These are phyloP conservation scores for Danio jaintianensis DNA, from an alignment of 2,797 vertebrate species.

Conservation along the genomic window DNA sequence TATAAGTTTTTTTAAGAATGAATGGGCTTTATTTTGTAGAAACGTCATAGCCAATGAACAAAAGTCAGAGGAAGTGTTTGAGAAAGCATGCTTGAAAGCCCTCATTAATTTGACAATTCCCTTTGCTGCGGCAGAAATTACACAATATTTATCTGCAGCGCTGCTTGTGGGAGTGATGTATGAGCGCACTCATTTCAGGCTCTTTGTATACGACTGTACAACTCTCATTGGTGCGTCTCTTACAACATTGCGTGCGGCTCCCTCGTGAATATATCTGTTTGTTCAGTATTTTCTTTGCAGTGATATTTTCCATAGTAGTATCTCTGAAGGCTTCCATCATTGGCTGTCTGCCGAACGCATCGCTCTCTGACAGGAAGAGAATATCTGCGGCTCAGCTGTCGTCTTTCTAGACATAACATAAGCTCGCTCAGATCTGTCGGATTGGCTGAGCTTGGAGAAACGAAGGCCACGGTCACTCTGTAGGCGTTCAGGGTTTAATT, in stretches of 20 bases:
- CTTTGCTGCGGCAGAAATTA: background rate
- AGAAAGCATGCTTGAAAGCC: slow-evolving; percentile 3
- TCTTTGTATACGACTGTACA: slow-evolving; percentile 2
- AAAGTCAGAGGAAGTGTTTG: background rate
- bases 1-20: too few relatives aligned
- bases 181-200: background rate
- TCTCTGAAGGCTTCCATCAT: slow-evolving; percentile 40
- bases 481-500: slow-evolving; percentile 16
- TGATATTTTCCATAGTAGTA: slow-evolving; percentile 49
- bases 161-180: slow-evolving; percentile 3
- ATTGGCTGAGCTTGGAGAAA: slow-evolving; percentile 21
- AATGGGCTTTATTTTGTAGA: background rate
- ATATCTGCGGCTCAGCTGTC: slow-evolving; percentile 40
- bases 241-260: background rate
- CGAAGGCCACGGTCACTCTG: slow-evolving; percentile 1
- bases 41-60: background rate
- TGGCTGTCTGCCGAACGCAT: slow-evolving; percentile 40
- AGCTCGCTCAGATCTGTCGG: slow-evolving; percentile 18
- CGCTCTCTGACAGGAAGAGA: slow-evolving; percentile 48
- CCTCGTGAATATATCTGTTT: slow-evolving; percentile 11
- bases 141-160: slow-evolving; percentile 2
- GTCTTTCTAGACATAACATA: slow-evolving; percentile 35
- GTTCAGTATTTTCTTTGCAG: slow-evolving; percentile 34
- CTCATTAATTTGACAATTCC: background rate
- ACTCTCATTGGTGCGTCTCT: background rate